These are phyloP conservation scores for Listronotus oregonensis DNA, from an alignment of 1,140 invertebrate genomes.

Conservation along the genomic window DNA sequence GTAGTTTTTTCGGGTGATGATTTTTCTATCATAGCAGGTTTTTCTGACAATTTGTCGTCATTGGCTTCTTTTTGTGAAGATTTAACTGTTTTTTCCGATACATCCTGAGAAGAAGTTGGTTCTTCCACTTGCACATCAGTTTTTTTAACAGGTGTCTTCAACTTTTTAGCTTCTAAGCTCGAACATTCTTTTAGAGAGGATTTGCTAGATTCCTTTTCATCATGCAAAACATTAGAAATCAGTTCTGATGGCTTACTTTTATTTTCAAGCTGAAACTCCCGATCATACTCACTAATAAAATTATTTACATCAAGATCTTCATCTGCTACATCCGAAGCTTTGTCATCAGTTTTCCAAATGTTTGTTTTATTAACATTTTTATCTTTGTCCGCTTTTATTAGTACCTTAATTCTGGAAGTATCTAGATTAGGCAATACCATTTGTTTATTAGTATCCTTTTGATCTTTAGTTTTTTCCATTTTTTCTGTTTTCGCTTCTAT, in stretches of 20 bases:
- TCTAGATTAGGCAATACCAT: neutral
- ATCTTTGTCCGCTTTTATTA: neutral
- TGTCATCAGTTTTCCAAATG: neutral
- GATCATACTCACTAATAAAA: conserved; percentile 31
- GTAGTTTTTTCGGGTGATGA: neutral
- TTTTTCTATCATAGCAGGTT: neutral
- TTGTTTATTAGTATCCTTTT: neutral
- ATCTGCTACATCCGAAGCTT: neutral
- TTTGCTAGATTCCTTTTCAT: neutral
- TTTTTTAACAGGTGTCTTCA: conserved; percentile 8
- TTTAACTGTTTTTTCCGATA: neutral
- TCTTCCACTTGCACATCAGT: conserved; percentile 2
- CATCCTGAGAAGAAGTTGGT: conserved; percentile 8
- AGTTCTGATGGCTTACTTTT: neutral
- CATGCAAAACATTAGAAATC: neutral
- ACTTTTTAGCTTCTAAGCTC: neutral
- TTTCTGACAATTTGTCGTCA: no score
- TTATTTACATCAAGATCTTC: conserved; percentile 4
- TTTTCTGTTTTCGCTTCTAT: conserved; percentile 1
- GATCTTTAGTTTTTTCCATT: neutral
- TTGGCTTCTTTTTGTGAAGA: no score
- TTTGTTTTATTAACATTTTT: neutral
- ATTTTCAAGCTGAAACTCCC: conserved; percentile 14
- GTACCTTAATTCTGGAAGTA: conserved; percentile 17
- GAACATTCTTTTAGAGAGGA: no score